These are phyloP conservation scores for Xanthia icteritia DNA, from an alignment of 2,888 invertebrate species.

Conservation along the genomic window DNA sequence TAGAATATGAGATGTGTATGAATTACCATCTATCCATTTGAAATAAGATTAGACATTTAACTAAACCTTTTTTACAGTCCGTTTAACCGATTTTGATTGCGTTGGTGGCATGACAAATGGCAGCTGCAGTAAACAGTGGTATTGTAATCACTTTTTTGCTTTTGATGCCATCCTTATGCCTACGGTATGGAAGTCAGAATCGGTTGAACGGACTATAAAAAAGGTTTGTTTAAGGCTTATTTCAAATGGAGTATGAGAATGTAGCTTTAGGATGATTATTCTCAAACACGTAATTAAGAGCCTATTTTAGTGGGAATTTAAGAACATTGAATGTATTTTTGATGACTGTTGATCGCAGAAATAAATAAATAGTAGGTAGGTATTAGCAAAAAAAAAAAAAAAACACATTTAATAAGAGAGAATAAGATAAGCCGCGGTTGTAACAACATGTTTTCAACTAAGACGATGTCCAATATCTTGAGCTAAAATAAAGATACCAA, in stretches of 20 bases:
- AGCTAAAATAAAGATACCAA: conserved; percentile 28
- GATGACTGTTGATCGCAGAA: background rate
- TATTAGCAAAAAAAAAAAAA: background rate
- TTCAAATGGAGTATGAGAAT: no score
- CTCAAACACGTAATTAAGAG: background rate
- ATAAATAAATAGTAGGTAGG: background rate
- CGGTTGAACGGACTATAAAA: no score
- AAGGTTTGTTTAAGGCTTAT: no score
- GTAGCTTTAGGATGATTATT: background rate
- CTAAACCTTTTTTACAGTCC: no score
- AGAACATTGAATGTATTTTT: background rate
- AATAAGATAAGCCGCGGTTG: background rate
- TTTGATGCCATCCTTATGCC: no score
- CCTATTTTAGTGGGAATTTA: background rate
- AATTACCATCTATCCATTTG: background rate
- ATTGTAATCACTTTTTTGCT: no score
- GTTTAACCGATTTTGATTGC: no score
- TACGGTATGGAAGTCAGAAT: no score
- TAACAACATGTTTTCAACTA: conserved; percentile 8
- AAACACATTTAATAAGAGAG: background rate
- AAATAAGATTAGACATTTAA: no score
- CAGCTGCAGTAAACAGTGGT: no score
- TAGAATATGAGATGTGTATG: background rate
- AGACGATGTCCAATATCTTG: background rate
- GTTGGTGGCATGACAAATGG: no score